These are phyloP conservation scores for Pterocles burchelli DNA, from an alignment of 2,113 vertebrate species.

Conservation along the genomic window DNA sequence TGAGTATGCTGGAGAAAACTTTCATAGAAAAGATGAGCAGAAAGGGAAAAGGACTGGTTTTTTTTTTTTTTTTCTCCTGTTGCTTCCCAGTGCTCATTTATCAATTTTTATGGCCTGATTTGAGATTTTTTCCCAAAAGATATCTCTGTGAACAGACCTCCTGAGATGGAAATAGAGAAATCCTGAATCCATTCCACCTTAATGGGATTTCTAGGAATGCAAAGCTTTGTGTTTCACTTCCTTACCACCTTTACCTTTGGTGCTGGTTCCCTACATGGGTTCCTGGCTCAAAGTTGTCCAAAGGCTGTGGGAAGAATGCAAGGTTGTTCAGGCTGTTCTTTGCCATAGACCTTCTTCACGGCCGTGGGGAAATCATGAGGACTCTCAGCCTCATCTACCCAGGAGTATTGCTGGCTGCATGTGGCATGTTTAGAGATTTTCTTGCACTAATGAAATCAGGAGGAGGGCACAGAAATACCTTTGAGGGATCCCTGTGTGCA, in stretches of 20 bases:
- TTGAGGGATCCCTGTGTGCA: neutral
- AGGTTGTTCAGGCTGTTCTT: neutral
- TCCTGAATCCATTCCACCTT: neutral
- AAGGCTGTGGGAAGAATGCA: neutral
- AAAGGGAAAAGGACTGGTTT: neutral
- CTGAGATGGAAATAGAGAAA: neutral
- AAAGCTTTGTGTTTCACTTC: neutral
- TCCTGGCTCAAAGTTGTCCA: no score
- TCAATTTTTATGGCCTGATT: neutral
- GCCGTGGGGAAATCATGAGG: neutral
- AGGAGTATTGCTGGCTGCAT: neutral
- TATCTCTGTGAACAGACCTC: neutral
- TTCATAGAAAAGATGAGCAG: neutral
- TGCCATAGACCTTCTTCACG: neutral
- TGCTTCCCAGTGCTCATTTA: neutral
- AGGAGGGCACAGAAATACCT: neutral
- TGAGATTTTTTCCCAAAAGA: neutral
- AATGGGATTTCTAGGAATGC: neutral
- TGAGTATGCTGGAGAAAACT: conserved; percentile 4
- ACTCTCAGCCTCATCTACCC: neutral
- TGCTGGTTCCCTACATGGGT: no score
- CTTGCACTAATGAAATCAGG: neutral
- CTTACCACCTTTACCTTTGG: neutral
- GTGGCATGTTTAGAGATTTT: neutral
- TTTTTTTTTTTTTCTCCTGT: neutral